A percentile compares a stretch with the other conserved stretches of the same genome.
Conservation (phyloP, 2,888 invertebrate genomes). For the Acronicta aceris region DNA sequence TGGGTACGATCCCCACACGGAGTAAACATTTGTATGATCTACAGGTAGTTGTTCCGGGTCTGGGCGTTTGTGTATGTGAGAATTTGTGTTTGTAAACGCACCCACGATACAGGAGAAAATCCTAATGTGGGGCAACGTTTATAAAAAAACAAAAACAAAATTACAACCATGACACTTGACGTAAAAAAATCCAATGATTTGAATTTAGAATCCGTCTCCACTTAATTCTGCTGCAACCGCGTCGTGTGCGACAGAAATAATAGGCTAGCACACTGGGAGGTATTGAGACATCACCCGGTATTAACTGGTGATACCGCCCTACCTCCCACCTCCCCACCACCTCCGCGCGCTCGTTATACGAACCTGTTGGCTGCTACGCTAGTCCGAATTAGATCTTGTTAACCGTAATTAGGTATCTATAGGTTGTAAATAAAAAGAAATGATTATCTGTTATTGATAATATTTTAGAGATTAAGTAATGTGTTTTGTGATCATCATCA, state of each 20-base stretch:
- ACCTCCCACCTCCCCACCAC: not conserved
- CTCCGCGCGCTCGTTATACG: slow-evolving; percentile 35
- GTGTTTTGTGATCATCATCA: too few relatives aligned
- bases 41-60: too few relatives aligned
- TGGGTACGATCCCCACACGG: too few relatives aligned
- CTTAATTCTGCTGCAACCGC: slow-evolving; percentile 60
- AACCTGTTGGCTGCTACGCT: slow-evolving; percentile 36
- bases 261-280: slow-evolving; percentile 88
- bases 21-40: too few relatives aligned
- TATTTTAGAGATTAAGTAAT: too few relatives aligned
- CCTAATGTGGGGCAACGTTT: too few relatives aligned
- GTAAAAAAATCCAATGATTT: not conserved
- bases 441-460: slow-evolving; percentile 7
- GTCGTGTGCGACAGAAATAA: slow-evolving; percentile 88
- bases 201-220: slow-evolving; percentile 67
- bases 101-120: too few relatives aligned
- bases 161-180: too few relatives aligned
- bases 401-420: slow-evolving; percentile 31
- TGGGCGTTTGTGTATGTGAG: too few relatives aligned
- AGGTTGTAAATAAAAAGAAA: slow-evolving; percentile 6
- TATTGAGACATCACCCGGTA: slow-evolving; percentile 88
- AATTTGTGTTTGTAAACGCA: too few relatives aligned
- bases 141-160: too few relatives aligned
- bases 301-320: slow-evolving; percentile 66
- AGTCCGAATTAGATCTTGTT: slow-evolving; percentile 45